A percentile compares a stretch with the other conserved stretches of the same genome.
These are phyloP conservation scores for Athalia circularis DNA, from an alignment of 2,888 invertebrate species.

Conservation along the genomic window DNA sequence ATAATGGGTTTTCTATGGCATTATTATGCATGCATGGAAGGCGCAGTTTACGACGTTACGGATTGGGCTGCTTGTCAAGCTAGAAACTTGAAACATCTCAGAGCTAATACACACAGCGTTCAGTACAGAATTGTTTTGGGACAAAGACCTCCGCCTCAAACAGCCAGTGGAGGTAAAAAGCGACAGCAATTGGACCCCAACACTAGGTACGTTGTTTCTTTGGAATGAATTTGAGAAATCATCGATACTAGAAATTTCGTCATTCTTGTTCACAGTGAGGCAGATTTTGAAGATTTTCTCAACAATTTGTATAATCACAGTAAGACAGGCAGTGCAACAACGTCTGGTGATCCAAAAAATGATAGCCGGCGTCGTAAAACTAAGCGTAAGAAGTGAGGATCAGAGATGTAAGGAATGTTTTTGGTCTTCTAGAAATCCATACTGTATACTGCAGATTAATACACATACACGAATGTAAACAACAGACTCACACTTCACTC, in stretches of 20 bases:
- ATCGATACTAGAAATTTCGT: neutral
- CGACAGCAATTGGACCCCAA: conserved; percentile 68
- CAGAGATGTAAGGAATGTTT: conserved; percentile 46
- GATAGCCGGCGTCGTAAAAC: conserved; percentile 70
- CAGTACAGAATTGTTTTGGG: conserved; percentile 91
- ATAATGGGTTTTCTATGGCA: conserved; percentile 93
- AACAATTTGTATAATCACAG: conserved; percentile 86
- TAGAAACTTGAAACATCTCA: conserved; percentile 85
- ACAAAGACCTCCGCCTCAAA: conserved; percentile 77
- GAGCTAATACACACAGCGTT: conserved; percentile 93
- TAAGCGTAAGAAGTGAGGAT: conserved; percentile 69
- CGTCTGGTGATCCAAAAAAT: conserved; percentile 66
- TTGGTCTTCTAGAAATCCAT: conserved; percentile 59
- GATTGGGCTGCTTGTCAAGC: conserved; percentile 98
- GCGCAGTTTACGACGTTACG: conserved; percentile 95
- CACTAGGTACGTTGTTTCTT: conserved; percentile 63
- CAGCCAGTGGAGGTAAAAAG: conserved; percentile 70
- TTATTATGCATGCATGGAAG: conserved; percentile 98
- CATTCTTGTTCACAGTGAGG: conserved; percentile 76
- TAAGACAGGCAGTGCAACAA: conserved; percentile 71
- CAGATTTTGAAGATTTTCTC: conserved; percentile 88
- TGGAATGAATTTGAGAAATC: neutral
- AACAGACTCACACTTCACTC: conserved; percentile 30
- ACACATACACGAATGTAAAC: conserved; percentile 53
- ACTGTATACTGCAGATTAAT: conserved; percentile 63